Percentiles rank a stretch among this genome's conserved stretches.
phyloP scores from a whole-genome alignment of 1,140 invertebrate genomes.

The Drosophila pachea region DNA sequence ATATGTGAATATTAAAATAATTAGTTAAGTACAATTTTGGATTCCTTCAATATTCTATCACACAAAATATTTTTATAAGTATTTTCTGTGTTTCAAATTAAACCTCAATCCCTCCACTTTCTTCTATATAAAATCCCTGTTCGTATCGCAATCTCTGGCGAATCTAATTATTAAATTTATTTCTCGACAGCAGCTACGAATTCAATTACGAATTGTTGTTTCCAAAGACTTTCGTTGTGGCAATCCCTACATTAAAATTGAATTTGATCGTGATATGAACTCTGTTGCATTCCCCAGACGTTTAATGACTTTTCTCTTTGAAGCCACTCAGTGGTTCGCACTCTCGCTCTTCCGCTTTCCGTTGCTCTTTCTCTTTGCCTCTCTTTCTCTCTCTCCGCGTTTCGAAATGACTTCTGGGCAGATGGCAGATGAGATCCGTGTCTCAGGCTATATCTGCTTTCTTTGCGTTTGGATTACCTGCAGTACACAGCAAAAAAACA shows the following conservation, averaged over 20 bases:
- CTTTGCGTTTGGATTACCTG: constrained; percentile 56
- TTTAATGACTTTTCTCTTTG: background rate
- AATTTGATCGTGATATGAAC: constrained; percentile 47
- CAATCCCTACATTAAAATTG: constrained; percentile 7
- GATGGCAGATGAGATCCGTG: constrained; percentile 36
- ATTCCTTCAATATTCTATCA: constrained; percentile 26
- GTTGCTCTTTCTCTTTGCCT: constrained; percentile 6
- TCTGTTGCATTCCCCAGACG: constrained; percentile 40
- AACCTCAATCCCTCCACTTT: background rate
- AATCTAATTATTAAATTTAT: constrained; percentile 17
- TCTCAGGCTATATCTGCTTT: constrained; percentile 61
- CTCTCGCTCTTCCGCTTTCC: constrained; percentile 13
- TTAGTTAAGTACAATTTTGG: constrained; percentile 62
- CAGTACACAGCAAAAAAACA: background rate
- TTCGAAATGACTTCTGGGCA: constrained; percentile 43
- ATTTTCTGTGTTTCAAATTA: constrained; percentile 14
- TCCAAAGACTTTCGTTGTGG: constrained; percentile 37
- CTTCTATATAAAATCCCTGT: constrained; percentile 44
- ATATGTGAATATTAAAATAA: constrained; percentile 28
- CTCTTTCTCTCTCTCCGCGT: constrained; percentile 21
- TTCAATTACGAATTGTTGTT: constrained; percentile 4
- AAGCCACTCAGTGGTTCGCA: background rate
- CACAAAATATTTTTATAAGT: constrained; percentile 21
- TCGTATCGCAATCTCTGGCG: constrained; percentile 10
- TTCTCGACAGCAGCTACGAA: constrained; percentile 16